Evolutionary conservation across 2,888 invertebrate species (phyloP), one percentile per base, ranked within the genome.

Genomic region (Pristionchus exspectatus): DNA sequence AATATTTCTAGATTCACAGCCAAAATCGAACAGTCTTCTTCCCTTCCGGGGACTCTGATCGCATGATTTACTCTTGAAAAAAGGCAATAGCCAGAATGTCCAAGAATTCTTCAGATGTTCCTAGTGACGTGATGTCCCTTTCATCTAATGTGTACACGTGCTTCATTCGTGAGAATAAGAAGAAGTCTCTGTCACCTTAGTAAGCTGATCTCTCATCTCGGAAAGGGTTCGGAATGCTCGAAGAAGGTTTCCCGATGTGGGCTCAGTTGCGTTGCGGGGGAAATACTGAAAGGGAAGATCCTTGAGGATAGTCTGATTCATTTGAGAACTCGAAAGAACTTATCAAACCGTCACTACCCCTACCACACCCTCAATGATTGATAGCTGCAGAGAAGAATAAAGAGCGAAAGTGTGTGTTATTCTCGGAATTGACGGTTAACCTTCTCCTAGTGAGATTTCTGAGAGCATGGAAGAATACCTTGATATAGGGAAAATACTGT

Each of bases 191-290:
- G 14, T 69, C 27, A 91, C 92, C 85, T 93, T 93, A 1, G 93
- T 93, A 10, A 93, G 90, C 38, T 93, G 94, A 69, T 93, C 94
- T 84, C 94, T 91, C 94, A 95, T 94, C 89, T 94, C 93, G 56
- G 93, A 93, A 44, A 94, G 90, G n/a, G 92, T 91, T 38, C 93
- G 91, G 74, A 92, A 93, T 0, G 94, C 91, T n/a, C 92, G 92
- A 30, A 95, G 91, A 90, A 92, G 92, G 44, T 92, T 90, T 69
- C 93, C 93, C 85, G 91, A 91, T 50, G 90, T 91, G 21, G 92
- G 90, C 59, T 92, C 92, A 21, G 91, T 90, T 30, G 92, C 91
- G 91, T 94, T 95, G 50, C 94, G 91, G 33, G 94, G 93, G 90
- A 94, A 94, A 90, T 94, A 94, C 94, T 94, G 89, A 88, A 93